Percentiles rank a stretch among this genome's conserved stretches.
Conservation (phyloP, 2,888 invertebrate species). For the Pardosa pseudoannulata region DNA sequence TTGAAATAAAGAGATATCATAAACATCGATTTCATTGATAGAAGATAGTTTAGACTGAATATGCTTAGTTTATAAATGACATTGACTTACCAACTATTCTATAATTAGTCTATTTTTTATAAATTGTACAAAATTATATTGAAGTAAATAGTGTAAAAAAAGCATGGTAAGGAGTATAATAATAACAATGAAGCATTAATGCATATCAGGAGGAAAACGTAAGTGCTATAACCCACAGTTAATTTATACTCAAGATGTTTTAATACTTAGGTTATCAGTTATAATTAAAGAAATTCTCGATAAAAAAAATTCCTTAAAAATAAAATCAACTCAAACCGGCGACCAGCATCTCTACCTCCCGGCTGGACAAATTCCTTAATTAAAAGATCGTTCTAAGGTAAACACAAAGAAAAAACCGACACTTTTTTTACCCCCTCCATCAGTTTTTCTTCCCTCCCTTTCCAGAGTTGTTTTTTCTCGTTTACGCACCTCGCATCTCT, state of each 20-base stretch:
- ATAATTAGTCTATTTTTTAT: too few species aligned
- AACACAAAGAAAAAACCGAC: slow-evolving; percentile 55
- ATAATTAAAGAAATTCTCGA: background rate
- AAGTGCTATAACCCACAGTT: background rate
- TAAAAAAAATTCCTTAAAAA: slow-evolving; percentile 42
- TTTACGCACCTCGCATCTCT: slow-evolving; percentile 13
- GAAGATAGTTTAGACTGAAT: too few species aligned
- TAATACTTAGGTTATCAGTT: background rate
- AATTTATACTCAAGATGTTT: background rate
- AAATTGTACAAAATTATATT: too few species aligned
- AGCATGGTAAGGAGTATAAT: too few species aligned
- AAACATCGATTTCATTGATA: too few species aligned
- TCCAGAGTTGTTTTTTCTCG: background rate
- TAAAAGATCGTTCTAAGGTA: slow-evolving; percentile 64
- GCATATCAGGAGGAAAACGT: too few species aligned
- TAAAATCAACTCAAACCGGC: slow-evolving; percentile 28
- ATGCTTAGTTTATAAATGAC: too few species aligned
- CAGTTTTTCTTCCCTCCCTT: slow-evolving; percentile 3
- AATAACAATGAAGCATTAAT: too few species aligned
- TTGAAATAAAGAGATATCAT: too few species aligned
- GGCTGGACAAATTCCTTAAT: slow-evolving; percentile 67
- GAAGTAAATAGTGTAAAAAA: too few species aligned
- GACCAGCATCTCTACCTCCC: slow-evolving; percentile 59
- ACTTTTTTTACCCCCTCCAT: slow-evolving; percentile 21
- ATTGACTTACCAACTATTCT: too few species aligned